Conservation (phyloP, 2,797 vertebrate species). For the Scleropages formosus region DNA sequence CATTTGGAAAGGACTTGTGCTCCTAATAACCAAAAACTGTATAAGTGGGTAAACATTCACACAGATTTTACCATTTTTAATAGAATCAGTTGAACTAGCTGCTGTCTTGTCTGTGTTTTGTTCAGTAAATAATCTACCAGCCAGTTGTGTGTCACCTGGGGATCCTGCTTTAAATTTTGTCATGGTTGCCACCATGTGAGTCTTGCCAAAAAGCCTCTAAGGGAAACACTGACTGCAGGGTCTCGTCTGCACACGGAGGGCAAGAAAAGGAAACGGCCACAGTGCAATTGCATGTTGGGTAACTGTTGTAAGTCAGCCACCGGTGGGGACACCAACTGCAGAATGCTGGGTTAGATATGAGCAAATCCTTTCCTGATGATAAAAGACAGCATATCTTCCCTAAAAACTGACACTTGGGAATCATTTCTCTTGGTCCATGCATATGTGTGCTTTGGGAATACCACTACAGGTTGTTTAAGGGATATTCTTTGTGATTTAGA, state of each 20-base stretch:
- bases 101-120: background rate
- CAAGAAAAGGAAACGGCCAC: no score
- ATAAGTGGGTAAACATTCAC: no score
- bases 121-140: background rate
- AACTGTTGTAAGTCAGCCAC: no score
- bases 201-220: background rate
- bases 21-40: no score
- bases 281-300: no score
- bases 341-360: no score
- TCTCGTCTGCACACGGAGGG: background rate
- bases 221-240: background rate
- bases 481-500: background rate
- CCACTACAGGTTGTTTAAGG: background rate
- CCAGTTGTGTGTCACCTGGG: background rate
- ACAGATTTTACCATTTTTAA: slow-evolving; percentile 1
- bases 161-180: background rate
- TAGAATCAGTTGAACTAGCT: background rate
- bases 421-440: no score
- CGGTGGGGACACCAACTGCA: no score
- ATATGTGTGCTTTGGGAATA: background rate
- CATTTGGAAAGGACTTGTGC: no score
- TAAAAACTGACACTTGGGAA: no score
- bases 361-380: background rate
- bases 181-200: background rate
- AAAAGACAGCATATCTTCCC: background rate